Conservation (phyloP, 2,888 invertebrate species). For the Spialia ferax region DNA sequence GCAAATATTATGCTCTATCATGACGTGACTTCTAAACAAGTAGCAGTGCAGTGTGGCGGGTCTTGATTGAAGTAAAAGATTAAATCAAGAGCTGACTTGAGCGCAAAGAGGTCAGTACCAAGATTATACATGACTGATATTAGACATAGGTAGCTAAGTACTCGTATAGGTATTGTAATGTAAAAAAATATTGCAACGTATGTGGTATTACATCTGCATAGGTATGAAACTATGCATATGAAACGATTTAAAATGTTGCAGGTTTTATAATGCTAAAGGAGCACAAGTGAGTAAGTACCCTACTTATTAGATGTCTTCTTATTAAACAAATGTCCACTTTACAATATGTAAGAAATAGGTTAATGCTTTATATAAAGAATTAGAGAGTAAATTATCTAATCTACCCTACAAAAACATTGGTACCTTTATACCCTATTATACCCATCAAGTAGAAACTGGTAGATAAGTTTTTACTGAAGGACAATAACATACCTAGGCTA, state of each 20-base stretch:
- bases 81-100: slow-evolving; percentile 34
- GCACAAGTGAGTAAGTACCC: not conserved
- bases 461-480: too few species aligned
- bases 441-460: too few species aligned
- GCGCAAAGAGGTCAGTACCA: slow-evolving; percentile 27
- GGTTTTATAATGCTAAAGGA: not conserved
- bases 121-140: slow-evolving; percentile 25
- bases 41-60: slow-evolving; percentile 32
- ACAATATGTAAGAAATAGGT: too few species aligned
- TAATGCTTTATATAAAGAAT: too few species aligned
- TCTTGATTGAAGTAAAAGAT: slow-evolving; percentile 32
- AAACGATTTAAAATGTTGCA: not conserved
- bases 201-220: not conserved
- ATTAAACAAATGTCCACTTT: too few species aligned
- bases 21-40: slow-evolving; percentile 35
- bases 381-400: too few species aligned
- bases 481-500: too few species aligned
- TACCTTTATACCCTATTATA: too few species aligned
- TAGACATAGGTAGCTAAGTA: not conserved
- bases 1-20: slow-evolving; percentile 31
- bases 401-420: too few species aligned
- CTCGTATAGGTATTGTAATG: not conserved
- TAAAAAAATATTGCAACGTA: slow-evolving; percentile 6
- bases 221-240: not conserved
- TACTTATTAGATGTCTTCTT: too few species aligned